Percentiles rank a stretch among this genome's conserved stretches.
These are phyloP conservation scores for Melanogrammus aeglefinus DNA, from an alignment of 2,797 vertebrate species.

Conservation along the genomic window DNA sequence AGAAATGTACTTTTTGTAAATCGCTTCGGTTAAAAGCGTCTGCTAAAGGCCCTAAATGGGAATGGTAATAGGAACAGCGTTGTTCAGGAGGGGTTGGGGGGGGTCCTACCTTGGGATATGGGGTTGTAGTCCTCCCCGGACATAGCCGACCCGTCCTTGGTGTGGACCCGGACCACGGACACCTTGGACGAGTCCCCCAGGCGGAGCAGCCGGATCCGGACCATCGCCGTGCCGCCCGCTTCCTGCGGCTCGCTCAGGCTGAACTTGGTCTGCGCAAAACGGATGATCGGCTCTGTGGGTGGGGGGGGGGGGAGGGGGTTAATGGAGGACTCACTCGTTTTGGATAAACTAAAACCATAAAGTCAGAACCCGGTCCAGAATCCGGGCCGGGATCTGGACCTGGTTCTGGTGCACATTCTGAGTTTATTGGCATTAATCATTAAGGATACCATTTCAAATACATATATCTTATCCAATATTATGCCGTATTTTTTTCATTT, in stretches of 20 bases:
- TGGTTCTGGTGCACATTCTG: too few relatives aligned
- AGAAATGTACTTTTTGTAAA: too few relatives aligned
- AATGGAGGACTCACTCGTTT: too few relatives aligned
- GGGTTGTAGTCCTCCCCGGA: conserved; percentile 95
- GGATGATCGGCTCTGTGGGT: conserved; percentile 84
- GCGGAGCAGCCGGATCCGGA: conserved; percentile 85
- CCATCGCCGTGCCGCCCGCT: conserved; percentile 70
- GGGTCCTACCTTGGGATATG: conserved; percentile 83
- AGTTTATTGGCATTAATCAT: too few relatives aligned
- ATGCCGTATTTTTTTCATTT: too few relatives aligned
- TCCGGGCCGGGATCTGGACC: too few relatives aligned
- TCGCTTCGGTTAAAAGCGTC: too few relatives aligned
- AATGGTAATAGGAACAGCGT: background rate
- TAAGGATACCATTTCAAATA: too few relatives aligned
- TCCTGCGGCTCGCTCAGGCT: conserved; percentile 86
- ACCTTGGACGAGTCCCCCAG: conserved; percentile 87
- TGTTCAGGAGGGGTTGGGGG: background rate
- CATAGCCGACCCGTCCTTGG: conserved; percentile 90
- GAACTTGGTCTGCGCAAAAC: conserved; percentile 87
- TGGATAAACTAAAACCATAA: too few relatives aligned
- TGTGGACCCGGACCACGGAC: conserved; percentile 90
- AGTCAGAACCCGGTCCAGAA: too few relatives aligned
- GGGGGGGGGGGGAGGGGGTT: background rate
- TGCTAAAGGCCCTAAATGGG: too few relatives aligned
- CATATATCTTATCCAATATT: too few relatives aligned